These are phyloP conservation scores for Drosophila infuscata DNA, from an alignment of 2,888 invertebrate species.

Conservation along the genomic window DNA sequence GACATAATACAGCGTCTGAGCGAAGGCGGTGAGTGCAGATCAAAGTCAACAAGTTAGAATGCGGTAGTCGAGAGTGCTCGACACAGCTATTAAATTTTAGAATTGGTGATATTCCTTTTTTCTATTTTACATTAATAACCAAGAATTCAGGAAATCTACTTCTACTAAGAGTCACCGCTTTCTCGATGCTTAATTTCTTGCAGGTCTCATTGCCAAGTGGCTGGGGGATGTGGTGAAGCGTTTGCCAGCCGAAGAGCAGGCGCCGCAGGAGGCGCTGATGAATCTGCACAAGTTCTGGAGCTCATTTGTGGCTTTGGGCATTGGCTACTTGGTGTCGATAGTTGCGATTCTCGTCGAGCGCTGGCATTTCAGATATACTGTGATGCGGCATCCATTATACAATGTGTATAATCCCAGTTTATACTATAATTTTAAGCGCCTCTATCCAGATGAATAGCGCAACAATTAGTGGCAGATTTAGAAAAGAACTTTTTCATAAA, in stretches of 20 bases:
- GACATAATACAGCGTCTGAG: constrained; percentile 88
- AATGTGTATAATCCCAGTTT: constrained; percentile 87
- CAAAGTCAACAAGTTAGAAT: background rate
- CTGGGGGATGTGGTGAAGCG: constrained; percentile 89
- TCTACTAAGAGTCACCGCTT: no score
- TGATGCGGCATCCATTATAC: constrained; percentile 89
- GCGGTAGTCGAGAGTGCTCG: background rate
- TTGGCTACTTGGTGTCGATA: constrained; percentile 89
- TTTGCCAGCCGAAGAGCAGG: constrained; percentile 87
- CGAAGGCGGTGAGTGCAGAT: constrained; percentile 87
- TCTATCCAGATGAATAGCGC: constrained; percentile 57
- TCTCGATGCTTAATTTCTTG: constrained; percentile 52
- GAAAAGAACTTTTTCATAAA: background rate
- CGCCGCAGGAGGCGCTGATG: constrained; percentile 90
- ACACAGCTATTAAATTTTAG: background rate
- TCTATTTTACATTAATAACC: no score
- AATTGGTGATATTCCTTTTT: background rate
- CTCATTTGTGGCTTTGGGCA: constrained; percentile 89
- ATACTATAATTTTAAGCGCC: constrained; percentile 80
- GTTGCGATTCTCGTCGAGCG: constrained; percentile 87
- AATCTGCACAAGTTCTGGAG: constrained; percentile 92
- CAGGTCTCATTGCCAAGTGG: constrained; percentile 92
- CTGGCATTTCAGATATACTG: constrained; percentile 88
- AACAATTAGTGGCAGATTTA: background rate
- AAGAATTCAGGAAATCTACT: no score